A percentile compares a stretch with the other conserved stretches of the same genome.
Conservation (phyloP, 1,140 invertebrate genomes). For the Scylla paramamosain region DNA sequence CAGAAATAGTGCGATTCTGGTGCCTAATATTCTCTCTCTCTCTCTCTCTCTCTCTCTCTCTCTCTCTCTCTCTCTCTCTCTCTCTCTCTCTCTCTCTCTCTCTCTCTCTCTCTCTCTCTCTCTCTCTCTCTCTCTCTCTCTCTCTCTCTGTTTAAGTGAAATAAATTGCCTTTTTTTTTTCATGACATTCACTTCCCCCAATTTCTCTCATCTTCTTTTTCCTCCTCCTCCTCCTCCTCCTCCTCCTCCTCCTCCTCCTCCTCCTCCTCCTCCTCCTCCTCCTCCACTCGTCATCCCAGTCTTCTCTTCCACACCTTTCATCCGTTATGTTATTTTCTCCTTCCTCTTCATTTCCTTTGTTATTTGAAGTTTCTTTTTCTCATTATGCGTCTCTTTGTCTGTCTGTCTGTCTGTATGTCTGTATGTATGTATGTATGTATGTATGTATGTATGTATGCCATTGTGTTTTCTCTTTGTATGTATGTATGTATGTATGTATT, state of each 20-base stretch:
- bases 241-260: not conserved
- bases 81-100: not conserved
- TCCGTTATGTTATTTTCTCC: no score
- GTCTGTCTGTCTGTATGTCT: conserved; percentile 21
- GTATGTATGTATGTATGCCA: not conserved
- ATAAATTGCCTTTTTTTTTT: no score
- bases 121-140: not conserved
- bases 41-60: no score
- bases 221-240: not conserved
- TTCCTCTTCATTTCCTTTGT: not conserved
- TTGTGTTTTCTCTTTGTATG: not conserved
- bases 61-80: no score
- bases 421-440: conserved; percentile 18
- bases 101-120: not conserved
- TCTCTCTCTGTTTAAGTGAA: no score
- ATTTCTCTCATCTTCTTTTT: not conserved
- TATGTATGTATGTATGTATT: conserved; percentile 2
- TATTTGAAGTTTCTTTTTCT: not conserved
- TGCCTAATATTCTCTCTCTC: no score
- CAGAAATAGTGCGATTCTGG: no score
- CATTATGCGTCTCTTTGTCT: not conserved
- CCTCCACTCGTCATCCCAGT: no score
- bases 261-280: no score
- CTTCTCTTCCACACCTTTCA: no score
- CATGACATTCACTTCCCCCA: no score